Base-by-base conservation (phyloP, 2,113 vertebrate genomes). In the Cricetomys ansorgei region DNA sequence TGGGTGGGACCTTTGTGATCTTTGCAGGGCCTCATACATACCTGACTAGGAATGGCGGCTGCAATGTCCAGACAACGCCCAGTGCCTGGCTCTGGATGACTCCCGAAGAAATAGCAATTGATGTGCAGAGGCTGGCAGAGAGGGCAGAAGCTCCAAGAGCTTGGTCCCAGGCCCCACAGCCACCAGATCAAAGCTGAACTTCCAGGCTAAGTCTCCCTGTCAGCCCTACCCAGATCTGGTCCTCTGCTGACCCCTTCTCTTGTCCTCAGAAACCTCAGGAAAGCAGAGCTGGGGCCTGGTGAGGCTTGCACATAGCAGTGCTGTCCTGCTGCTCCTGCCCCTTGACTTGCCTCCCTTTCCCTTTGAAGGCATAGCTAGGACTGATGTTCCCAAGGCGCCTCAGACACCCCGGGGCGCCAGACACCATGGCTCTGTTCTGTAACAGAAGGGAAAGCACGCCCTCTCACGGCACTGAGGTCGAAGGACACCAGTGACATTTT, bases 1-100 rank as follows among this genome's bases (percentile, higher is more conserved):
- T 48, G 67, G 25, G 73, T 13, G 43, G 50, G 31, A 59, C 12
- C 45, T 50, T 0, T 0, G 40, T 3, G 6, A 7, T 57, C 31
- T 40, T 1, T 53, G 29, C 8, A 15, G 31, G 23, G 19, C 17
- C 0, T 57, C 4, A 0, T 4, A 29, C 37, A 89, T 27, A 34
- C 37, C n/a, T 31, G 80, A 50, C 40, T 5, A 7, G 72, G 80
- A 27, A 27, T 9, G 0, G 0, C 2, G 69, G 77, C 40, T 43
- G 34, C 7, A 25, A 13, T 40, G 4, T 40, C 2, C 16, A 45
- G 65, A 69, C 1, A 0, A 31, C 1, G 2, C 77, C 48, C 5
- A 0, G 31, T 9, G 16, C 43, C 88, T 3, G 1, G 48, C 37
- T 40, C 92, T 29, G 11, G 15, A 6, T 0, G 11, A 59, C 37